Evolutionary conservation across 2,888 invertebrate genomes (phyloP), one percentile per base, ranked within the genome.

Genomic region (Drepana falcataria): DNA sequence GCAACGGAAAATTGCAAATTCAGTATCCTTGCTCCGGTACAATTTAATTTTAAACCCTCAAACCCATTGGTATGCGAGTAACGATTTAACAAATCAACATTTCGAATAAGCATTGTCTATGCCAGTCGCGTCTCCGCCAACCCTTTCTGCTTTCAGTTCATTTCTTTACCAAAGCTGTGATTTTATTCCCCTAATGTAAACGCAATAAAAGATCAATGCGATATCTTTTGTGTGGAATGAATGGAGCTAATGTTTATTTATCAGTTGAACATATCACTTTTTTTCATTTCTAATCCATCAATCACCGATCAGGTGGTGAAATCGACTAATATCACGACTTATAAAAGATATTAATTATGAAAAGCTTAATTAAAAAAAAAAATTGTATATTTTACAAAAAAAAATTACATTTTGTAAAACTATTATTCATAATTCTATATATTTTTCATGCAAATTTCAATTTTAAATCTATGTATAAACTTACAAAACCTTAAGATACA

Each of bases 81-180:
- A 68, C 71, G 76, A 71, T 72, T 77, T 77, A 73, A 75, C 83
- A 83, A 87, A 86, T 87, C 86, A 85, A 83, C 83, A 79, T 77
- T 73, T 64, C 66, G 65, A 75, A 68, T 70, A 60, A 64, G 65
- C 71, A 77, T 79, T 85, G 71, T 73, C 69, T 71, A 87, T 87
- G 85, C 87, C 44, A 57, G 56, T 60, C 81, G 65, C 80, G 87
- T 81, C 57, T 59, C 57, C 54, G 55, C 61, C 77, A 87, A 87
- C 87, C 88, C 87, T 87, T 87, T 81, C 77, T 72, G 70, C 73
- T 79, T 77, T 73, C 83, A 78, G 81, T 84, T 85, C 85, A 85
- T 86, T 85, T 85, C 85, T 79, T 81, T 68, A 60, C 68, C 66
- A 70, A 75, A 79, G 76, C 81, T 80, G 77, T 80, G 83, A 84